Base-by-base conservation (phyloP, 2,797 vertebrate species). In the Myotis myotis region DNA sequence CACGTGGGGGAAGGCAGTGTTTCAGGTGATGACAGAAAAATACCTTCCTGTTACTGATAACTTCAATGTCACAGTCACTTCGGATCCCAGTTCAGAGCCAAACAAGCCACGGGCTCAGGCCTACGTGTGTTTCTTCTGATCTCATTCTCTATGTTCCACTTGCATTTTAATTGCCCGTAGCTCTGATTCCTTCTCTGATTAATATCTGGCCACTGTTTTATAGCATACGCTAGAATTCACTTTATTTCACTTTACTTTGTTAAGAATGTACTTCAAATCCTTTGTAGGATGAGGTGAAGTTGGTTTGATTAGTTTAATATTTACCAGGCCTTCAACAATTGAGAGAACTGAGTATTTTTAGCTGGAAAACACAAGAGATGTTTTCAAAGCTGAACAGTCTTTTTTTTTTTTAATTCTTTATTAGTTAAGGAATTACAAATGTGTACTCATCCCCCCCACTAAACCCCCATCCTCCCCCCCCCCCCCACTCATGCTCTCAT, bases 11-110 rank as follows among this genome's bases (percentile, higher is more conserved):
- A 17, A 51, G 44, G 60, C 62, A 47, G 60, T 15, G 57, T 23
- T 88, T 89, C 17, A 75, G 70, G 78, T 51, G 70, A 68, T 82
- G 82, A 96, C 8, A 75, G 68, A 82, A 95, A 92, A 81, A 79
- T 47, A 17, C 87, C 82, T 80, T 85, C 41, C 89, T 95, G 20
- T 64, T 70, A 36, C 74, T 30, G n/a, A 75, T 66, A 74, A 66
- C 25, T 82, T 66, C 85, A 75, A 66, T 62, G 23, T 49, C 23
- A 70, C 49, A 38, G 22, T 80, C 38, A 41, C n/a, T 62, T 83
- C 75, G 68, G 33, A 74, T 75, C 85, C 95, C n/a, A 68, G 41
- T 75, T 64, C 17, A 41, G 25, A 74, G 87, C 25, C 66, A 90
- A 68, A 71, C 47, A 78, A 81, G 33, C 38, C 53, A 86, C 1